Base-by-base conservation (phyloP, 2,888 invertebrate genomes). In the Parapristionchus giblindavisi region DNA sequence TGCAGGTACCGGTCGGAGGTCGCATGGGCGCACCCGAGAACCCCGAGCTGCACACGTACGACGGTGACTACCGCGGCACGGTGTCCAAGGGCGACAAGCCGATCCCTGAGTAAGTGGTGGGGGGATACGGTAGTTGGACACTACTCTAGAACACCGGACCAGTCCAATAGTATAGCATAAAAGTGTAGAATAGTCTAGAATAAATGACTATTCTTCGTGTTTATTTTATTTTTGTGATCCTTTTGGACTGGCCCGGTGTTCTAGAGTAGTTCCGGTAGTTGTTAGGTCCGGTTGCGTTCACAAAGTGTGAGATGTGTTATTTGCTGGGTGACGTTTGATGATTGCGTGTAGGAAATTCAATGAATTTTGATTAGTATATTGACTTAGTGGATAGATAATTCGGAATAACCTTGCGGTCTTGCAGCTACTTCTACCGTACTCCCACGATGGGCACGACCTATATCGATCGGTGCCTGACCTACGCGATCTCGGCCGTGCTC, bases 41-140 rank as follows among this genome's bases (percentile, higher is more conserved):
- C 61, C 85, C 85, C 27, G 85, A 85, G 66, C 70, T 81, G 43
- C 84, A 84, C 77, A 84, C 85, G 11, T 84, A 85, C 72, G 85
- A 85, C 68, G 83, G 82, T 34, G 82, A 79, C 75, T 85, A 85
- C 76, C 75, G 77, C 29, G 84, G 84, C 32, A 80, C 82, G 17
- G 73, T 78, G 34, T 73, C 76, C 14, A 85, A 85, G 74, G 85
- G 84, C 40, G 84, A 84, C 75, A 83, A 80, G 40, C 84, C 77
- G 32, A 80, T 84, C 58, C 83, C 85, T 48, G 84, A 85, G 85
- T 85, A 14, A 65, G 81, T 66, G 29, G 27, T 56, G 24, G 56
- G 8, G 17, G 17, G 8, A n/a, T 56, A 8, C 6, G 8, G 24
- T n/a, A 11, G 56, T 8, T 56, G 8, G 8, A n/a, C n/a, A n/a